Base-by-base conservation (phyloP, 2,797 vertebrate species). In the Spheniscus humboldti region DNA sequence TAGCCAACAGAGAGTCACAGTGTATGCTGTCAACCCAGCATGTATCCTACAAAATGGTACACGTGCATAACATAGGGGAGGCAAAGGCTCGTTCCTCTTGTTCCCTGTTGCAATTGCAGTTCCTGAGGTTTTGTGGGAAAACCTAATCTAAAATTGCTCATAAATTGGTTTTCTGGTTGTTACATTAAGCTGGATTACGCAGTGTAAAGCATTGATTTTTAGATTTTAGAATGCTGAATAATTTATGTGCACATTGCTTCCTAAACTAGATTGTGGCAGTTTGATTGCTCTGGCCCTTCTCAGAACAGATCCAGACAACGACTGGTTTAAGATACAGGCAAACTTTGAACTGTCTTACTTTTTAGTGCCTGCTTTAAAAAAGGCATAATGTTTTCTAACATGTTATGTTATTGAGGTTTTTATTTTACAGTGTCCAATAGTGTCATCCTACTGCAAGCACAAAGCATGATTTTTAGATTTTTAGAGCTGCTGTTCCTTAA, bases 161-260 rank as follows among this genome's bases (percentile, higher is more conserved):
- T 74, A 83, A 91, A 94, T 56, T 72, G 57, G 62, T 71, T 88
- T 94, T 91, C 74, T 86, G 62, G 33, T 75, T 78, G 75, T 86
- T 91, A 47, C 43, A 41, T 90, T 93, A 91, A 94, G 43, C 86
- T 91, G 85, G 88, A 88, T 92, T 96, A 84, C 1, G 0, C 43
- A 47, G 67, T 15, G 11, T 28, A 87, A 64, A 62, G 69, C 82
- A 95, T 30, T 77, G 95, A 91, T 85, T 92, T 96, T 93, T 83
- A 81, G 86, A 81, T 56, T 92, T 92, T 48, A 90, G 83, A 84
- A 30, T 76, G 63, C 23, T 96, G 78, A 94, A 96, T 97, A 88
- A 96, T 93, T 90, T 62, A 85, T 91, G 64, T 82, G 57, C 69
- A 37, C 5, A 0, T 48, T 86, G 73, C 83, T 75, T 93, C 57